Percentiles rank a stretch among this genome's conserved stretches.
Evolutionary conservation across 2,113 vertebrate species (phyloP).

Genomic region (Archocentrus centrarchus): DNA sequence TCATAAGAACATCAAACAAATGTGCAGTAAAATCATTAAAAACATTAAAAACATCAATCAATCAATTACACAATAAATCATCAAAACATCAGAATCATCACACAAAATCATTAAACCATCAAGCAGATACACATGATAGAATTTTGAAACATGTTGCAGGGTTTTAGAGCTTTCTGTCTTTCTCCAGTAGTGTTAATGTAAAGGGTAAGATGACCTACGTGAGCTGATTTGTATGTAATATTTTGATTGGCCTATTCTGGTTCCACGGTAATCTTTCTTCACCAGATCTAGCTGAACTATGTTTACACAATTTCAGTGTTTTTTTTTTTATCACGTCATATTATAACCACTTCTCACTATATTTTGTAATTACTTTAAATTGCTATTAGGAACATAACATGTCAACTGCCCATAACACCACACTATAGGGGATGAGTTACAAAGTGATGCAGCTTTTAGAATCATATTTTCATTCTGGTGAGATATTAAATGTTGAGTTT

Average conservation of each 20-base stretch:
- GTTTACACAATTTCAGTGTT: background rate
- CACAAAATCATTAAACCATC: too few species aligned
- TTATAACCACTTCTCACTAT: background rate
- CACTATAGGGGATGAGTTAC: background rate
- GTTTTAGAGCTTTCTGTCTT: background rate
- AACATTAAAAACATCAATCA: too few species aligned
- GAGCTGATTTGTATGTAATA: background rate
- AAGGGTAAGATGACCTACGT: background rate
- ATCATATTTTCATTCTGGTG: conserved; percentile 29
- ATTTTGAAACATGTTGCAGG: background rate
- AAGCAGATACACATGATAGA: too few species aligned
- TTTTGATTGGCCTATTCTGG: background rate
- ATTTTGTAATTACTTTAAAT: background rate
- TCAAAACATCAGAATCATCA: too few species aligned
- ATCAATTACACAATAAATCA: too few species aligned
- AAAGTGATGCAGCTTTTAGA: background rate
- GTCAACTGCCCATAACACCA: background rate
- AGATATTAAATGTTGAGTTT: conserved; percentile 7
- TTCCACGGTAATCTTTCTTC: background rate
- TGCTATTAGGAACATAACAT: background rate
- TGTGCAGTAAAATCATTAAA: too few species aligned
- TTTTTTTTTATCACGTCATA: background rate
- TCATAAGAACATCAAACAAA: too few species aligned
- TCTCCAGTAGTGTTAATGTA: background rate
- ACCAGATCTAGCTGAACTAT: background rate